phyloP scores from a whole-genome alignment of 2,888 invertebrate species.

The Bruchidius siliquastri region DNA sequence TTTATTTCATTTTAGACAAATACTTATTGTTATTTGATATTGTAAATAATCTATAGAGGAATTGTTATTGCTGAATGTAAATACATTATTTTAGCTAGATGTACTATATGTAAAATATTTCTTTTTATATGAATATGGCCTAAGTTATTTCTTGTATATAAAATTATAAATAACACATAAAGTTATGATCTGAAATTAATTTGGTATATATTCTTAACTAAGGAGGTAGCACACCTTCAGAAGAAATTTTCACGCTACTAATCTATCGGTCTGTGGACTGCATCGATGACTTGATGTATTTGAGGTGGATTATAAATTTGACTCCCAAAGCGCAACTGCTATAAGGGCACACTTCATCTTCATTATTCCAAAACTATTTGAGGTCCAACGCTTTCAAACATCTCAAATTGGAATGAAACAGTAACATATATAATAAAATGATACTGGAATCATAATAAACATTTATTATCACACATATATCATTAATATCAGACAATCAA shows the following conservation, averaged over 20 bases:
- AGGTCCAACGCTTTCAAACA: no score
- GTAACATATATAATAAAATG: neutral
- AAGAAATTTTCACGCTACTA: no score
- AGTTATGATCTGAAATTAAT: neutral
- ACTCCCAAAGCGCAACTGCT: no score
- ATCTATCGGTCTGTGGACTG: no score
- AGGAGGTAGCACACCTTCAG: no score
- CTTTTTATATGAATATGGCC: constrained; percentile 24
- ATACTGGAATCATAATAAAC: neutral
- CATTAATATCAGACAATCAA: neutral
- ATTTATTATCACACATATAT: neutral
- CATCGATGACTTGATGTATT: no score
- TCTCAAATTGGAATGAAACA: no score
- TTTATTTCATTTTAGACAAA: neutral
- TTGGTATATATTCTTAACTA: no score
- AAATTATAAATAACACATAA: constrained; percentile 15
- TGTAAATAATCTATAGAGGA: constrained; percentile 12
- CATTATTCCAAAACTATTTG: no score
- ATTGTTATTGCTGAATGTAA: constrained; percentile 23
- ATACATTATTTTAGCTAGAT: constrained; percentile 22
- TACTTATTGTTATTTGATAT: constrained; percentile 6
- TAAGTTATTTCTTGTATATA: constrained; percentile 24
- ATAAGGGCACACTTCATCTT: no score
- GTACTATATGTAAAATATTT: constrained; percentile 20
- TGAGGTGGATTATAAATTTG: no score